A percentile compares a stretch with the other conserved stretches of the same genome.
Evolutionary conservation across 1,140 invertebrate species (phyloP).

Genomic region (Neodiprion fabricii): DNA sequence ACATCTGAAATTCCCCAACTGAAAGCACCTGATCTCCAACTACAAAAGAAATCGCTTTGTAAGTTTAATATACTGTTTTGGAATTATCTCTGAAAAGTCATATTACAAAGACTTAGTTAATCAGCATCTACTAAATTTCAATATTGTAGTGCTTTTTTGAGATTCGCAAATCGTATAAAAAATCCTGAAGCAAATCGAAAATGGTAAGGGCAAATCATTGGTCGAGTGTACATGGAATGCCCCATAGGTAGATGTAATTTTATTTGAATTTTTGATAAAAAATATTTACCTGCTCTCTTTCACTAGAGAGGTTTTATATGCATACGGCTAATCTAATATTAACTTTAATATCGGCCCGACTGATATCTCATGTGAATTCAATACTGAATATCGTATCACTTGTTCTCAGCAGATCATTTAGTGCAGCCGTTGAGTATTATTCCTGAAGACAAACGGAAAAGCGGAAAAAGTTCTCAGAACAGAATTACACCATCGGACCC

Average conservation of each 20-base stretch:
- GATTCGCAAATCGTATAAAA: no score
- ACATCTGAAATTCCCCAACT: slow-evolving; percentile 53
- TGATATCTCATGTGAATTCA: neutral
- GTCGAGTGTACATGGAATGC: no score
- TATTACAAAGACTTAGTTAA: no score
- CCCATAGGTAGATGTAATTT: no score
- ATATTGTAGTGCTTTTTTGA: no score
- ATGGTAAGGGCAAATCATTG: no score
- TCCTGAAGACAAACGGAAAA: slow-evolving; percentile 54
- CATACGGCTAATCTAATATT: neutral
- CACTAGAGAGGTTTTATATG: neutral
- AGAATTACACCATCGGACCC: slow-evolving; percentile 57
- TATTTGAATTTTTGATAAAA: slow-evolving; percentile 11
- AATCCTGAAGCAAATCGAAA: no score
- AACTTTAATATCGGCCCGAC: neutral
- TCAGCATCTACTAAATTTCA: no score
- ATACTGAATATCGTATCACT: slow-evolving; percentile 12
- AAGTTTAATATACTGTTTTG: slow-evolving; percentile 32
- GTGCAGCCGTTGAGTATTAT: slow-evolving; percentile 51
- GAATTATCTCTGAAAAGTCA: no score
- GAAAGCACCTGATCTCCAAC: slow-evolving; percentile 52
- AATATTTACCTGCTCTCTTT: neutral
- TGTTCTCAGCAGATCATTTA: slow-evolving; percentile 50
- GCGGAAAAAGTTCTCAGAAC: slow-evolving; percentile 54
- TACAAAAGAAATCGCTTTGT: slow-evolving; percentile 55